These are phyloP conservation scores for Malurus splendens DNA, from an alignment of 2,797 vertebrate genomes.

Conservation along the genomic window DNA sequence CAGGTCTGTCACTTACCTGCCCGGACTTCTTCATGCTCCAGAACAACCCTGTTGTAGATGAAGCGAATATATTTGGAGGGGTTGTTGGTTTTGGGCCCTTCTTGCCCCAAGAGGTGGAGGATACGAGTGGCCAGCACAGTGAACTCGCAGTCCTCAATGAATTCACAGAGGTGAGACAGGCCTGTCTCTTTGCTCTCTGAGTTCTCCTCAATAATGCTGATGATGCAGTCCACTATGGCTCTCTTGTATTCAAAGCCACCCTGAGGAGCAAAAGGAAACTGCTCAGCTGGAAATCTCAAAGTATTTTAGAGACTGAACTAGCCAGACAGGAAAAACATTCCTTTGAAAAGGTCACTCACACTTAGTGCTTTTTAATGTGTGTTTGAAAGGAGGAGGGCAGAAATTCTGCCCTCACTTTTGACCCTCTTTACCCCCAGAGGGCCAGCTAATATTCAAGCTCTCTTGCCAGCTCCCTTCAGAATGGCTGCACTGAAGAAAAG, in stretches of 20 bases:
- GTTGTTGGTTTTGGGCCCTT: constrained; percentile 76
- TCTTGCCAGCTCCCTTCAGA: background rate
- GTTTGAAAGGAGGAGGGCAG: background rate
- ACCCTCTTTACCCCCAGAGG: background rate
- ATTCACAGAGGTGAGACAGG: constrained; percentile 78
- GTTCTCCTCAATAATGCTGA: constrained; percentile 81
- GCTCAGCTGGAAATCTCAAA: constrained; percentile 2
- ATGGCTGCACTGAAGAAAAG: background rate
- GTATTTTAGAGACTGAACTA: background rate
- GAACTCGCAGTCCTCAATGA: constrained; percentile 81
- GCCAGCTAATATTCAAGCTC: background rate
- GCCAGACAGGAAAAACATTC: background rate
- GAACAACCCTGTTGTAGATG: constrained; percentile 80
- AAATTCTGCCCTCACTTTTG: background rate
- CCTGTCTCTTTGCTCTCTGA: constrained; percentile 79
- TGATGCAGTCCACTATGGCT: constrained; percentile 81
- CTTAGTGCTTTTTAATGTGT: background rate
- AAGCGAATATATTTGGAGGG: constrained; percentile 82
- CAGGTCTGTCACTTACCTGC: constrained; percentile 64
- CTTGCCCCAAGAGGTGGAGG: constrained; percentile 77
- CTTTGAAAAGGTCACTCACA: background rate
- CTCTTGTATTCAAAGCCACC: constrained; percentile 81
- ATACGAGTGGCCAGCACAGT: constrained; percentile 80
- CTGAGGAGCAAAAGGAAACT: constrained; percentile 41
- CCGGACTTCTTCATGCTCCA: constrained; percentile 80